These are phyloP conservation scores for Chaetodon auriga DNA, from an alignment of 2,113 vertebrate species.

Conservation along the genomic window DNA sequence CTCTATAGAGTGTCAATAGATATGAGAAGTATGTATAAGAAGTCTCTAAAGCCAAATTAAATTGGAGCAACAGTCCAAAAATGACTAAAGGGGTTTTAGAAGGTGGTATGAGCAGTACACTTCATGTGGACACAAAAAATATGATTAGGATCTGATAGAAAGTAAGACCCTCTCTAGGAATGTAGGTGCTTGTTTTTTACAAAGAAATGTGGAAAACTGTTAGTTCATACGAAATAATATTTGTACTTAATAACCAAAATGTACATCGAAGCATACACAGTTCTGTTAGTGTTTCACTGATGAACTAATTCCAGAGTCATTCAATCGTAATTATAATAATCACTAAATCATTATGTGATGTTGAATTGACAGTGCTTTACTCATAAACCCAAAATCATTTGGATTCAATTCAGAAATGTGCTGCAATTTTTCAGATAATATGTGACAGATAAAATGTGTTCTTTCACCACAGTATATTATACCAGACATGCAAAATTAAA, in stretches of 20 bases:
- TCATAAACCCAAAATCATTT: background rate
- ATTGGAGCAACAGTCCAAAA: background rate
- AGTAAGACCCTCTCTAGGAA: background rate
- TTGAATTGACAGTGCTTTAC: background rate
- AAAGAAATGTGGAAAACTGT: background rate
- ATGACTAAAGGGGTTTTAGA: background rate
- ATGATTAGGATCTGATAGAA: too few relatives aligned
- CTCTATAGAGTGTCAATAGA: too few relatives aligned
- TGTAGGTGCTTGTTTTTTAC: background rate
- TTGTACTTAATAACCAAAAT: background rate
- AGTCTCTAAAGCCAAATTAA: background rate
- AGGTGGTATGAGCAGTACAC: too few relatives aligned
- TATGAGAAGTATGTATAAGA: too few relatives aligned
- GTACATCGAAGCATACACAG: background rate
- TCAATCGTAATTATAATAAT: background rate
- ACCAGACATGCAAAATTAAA: background rate
- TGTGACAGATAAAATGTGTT: background rate
- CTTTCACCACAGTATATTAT: too few relatives aligned
- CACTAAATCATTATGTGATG: background rate
- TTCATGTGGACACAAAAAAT: background rate
- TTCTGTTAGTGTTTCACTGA: background rate
- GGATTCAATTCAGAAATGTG: background rate
- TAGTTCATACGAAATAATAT: background rate
- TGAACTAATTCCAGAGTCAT: background rate
- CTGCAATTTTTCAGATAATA: background rate